phyloP scores from a whole-genome alignment of 2,888 invertebrate species.

The Anticlea derivata region DNA sequence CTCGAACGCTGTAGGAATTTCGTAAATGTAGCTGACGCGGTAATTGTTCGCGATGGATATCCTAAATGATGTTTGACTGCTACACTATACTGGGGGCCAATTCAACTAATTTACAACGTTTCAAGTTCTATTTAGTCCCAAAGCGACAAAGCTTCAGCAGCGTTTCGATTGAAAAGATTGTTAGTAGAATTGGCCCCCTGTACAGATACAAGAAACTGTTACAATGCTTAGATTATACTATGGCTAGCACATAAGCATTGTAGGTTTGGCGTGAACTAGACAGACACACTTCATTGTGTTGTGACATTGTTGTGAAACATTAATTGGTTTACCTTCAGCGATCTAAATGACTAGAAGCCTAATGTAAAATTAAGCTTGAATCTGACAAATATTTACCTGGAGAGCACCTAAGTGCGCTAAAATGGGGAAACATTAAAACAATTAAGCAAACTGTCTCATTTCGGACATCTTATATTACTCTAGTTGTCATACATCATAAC shows the following conservation, averaged over 20 bases:
- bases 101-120: too few relatives aligned
- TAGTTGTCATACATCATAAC: constrained; percentile 10
- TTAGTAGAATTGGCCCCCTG: too few relatives aligned
- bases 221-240: constrained; percentile 2
- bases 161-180: too few relatives aligned
- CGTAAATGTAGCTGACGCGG: not conserved
- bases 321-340: constrained; percentile 13
- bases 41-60: not conserved
- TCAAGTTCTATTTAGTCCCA: too few relatives aligned
- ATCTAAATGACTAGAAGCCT: constrained; percentile 21
- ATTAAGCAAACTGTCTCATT: constrained; percentile 37
- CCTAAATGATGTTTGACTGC: not conserved
- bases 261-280: constrained; percentile 17
- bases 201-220: not conserved
- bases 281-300: constrained; percentile 6
- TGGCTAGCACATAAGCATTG: constrained; percentile 21
- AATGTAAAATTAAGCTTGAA: constrained; percentile 32
- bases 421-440: constrained; percentile 70
- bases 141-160: too few relatives aligned
- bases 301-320: constrained; percentile 6
- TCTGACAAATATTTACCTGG: constrained; percentile 74
- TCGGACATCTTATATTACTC: constrained; percentile 7
- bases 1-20: constrained; percentile 88
- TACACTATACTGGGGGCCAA: not conserved
- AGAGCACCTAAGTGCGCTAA: constrained; percentile 80